A percentile compares a stretch with the other conserved stretches of the same genome.
phyloP scores from a whole-genome alignment of 1,140 invertebrate genomes.

The Papilio xuthus region DNA sequence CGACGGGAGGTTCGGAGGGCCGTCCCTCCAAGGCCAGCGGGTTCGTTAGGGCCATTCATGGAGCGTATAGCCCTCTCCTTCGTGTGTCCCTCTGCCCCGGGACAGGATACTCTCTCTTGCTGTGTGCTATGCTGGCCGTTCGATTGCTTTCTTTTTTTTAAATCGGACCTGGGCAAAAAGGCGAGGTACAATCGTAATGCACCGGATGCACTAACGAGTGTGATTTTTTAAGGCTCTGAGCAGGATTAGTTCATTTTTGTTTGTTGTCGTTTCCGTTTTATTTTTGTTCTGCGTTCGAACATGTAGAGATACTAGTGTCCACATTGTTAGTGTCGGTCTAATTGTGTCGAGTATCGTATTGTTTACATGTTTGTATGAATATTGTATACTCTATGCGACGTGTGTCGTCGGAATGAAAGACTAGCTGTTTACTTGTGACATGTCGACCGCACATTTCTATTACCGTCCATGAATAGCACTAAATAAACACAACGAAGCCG shows the following conservation, averaged over 20 bases:
- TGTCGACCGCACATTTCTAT: slow-evolving; percentile 43
- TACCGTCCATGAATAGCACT: slow-evolving; percentile 41
- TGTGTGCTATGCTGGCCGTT: slow-evolving; percentile 66
- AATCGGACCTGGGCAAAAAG: slow-evolving; percentile 67
- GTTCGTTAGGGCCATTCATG: slow-evolving; percentile 80
- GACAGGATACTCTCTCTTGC: slow-evolving; percentile 71
- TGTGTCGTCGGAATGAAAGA: slow-evolving; percentile 19
- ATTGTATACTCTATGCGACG: slow-evolving; percentile 13
- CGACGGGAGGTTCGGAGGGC: slow-evolving; percentile 51
- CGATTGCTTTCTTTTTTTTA: slow-evolving; percentile 71
- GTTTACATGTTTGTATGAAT: slow-evolving; percentile 23
- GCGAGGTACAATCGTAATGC: slow-evolving; percentile 72
- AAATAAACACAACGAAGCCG: slow-evolving; percentile 26
- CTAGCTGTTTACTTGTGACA: slow-evolving; percentile 28
- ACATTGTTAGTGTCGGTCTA: slow-evolving; percentile 32
- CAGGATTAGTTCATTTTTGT: slow-evolving; percentile 70
- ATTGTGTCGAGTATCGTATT: slow-evolving; percentile 22
- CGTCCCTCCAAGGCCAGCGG: slow-evolving; percentile 72
- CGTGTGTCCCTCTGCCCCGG: slow-evolving; percentile 55
- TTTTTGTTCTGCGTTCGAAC: slow-evolving; percentile 45
- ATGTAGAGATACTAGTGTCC: slow-evolving; percentile 9
- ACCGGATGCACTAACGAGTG: slow-evolving; percentile 80
- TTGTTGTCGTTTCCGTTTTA: slow-evolving; percentile 61
- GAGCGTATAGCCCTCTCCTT: slow-evolving; percentile 49
- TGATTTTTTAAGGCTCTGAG: slow-evolving; percentile 67